These are phyloP conservation scores for Cistogaster globosa DNA, from an alignment of 2,888 invertebrate species.

Conservation along the genomic window DNA sequence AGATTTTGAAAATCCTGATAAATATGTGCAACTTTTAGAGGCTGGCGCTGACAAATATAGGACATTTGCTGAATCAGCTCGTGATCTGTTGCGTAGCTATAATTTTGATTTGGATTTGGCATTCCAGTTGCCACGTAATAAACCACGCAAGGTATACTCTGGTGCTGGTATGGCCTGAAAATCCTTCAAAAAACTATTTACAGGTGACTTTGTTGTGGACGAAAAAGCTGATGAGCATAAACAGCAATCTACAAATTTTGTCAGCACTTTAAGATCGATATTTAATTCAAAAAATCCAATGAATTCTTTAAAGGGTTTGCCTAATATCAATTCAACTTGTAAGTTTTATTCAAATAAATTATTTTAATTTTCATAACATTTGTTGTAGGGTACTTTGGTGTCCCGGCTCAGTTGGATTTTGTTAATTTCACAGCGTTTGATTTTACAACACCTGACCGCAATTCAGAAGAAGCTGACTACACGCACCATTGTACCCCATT, in stretches of 20 bases:
- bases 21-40: conserved; percentile 88
- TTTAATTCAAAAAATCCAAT: conserved; percentile 87
- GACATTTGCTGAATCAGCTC: conserved; percentile 90
- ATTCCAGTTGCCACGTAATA: conserved; percentile 91
- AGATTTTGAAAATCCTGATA: conserved; percentile 87
- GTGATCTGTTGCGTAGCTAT: conserved; percentile 88
- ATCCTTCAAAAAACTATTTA: conserved; percentile 89
- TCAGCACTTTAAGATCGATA: conserved; percentile 88
- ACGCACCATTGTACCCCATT: conserved; percentile 88
- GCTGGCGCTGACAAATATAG: conserved; percentile 87
- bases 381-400: conserved; percentile 89
- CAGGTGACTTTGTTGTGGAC: conserved; percentile 88
- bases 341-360: conserved; percentile 78
- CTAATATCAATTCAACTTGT: conserved; percentile 91
- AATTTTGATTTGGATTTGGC: conserved; percentile 93
- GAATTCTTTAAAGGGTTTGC: conserved; percentile 88
- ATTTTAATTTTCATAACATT: conserved; percentile 39
- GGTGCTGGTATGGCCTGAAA: conserved; percentile 88
- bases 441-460: conserved; percentile 89
- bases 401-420: conserved; percentile 89
- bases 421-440: conserved; percentile 92
- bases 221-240: conserved; percentile 90
- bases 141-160: conserved; percentile 88
- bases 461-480: conserved; percentile 91
- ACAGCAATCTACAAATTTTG: conserved; percentile 89